Percentiles rank a stretch among this genome's conserved stretches.
phyloP scores from a whole-genome alignment of 2,113 vertebrate genomes.

The Xenopus laevis region DNA sequence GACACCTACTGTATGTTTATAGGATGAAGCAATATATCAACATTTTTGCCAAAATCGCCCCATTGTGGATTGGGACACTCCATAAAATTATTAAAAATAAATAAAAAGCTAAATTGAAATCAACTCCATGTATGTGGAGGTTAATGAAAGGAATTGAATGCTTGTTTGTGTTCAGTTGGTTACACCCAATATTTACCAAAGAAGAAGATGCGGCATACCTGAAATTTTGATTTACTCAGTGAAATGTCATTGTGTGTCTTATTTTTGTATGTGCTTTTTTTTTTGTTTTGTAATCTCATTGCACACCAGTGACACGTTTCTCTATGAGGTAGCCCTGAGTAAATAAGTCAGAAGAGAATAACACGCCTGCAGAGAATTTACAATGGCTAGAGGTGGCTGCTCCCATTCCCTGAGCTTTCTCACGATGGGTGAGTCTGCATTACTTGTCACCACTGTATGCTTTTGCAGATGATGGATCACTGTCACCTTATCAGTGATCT shows the following conservation, averaged over 20 bases:
- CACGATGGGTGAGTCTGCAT: slow-evolving; percentile 11
- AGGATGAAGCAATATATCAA: too few relatives aligned
- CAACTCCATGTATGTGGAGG: too few relatives aligned
- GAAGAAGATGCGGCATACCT: slow-evolving; percentile 9
- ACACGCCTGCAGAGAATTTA: slow-evolving; percentile 9
- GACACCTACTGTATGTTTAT: too few relatives aligned
- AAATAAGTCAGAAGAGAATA: slow-evolving; percentile 6
- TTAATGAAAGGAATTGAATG: too few relatives aligned
- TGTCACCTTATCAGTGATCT: slow-evolving; percentile 24
- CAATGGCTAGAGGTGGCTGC: not conserved
- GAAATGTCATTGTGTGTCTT: too few relatives aligned
- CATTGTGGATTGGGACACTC: too few relatives aligned
- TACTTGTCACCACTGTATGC: slow-evolving; percentile 17
- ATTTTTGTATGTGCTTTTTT: slow-evolving; percentile 4
- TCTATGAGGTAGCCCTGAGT: not conserved
- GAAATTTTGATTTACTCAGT: too few relatives aligned
- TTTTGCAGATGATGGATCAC: slow-evolving; percentile 22
- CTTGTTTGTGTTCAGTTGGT: too few relatives aligned
- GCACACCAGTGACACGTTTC: slow-evolving; percentile 6
- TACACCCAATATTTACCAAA: not conserved
- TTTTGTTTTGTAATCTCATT: slow-evolving; percentile 15
- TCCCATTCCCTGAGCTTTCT: slow-evolving; percentile 2
- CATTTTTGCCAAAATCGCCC: too few relatives aligned
- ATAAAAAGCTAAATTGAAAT: too few relatives aligned
- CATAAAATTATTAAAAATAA: too few relatives aligned